These are phyloP conservation scores for Cyprinus carpio DNA, from an alignment of 2,113 vertebrate species.

Conservation along the genomic window DNA sequence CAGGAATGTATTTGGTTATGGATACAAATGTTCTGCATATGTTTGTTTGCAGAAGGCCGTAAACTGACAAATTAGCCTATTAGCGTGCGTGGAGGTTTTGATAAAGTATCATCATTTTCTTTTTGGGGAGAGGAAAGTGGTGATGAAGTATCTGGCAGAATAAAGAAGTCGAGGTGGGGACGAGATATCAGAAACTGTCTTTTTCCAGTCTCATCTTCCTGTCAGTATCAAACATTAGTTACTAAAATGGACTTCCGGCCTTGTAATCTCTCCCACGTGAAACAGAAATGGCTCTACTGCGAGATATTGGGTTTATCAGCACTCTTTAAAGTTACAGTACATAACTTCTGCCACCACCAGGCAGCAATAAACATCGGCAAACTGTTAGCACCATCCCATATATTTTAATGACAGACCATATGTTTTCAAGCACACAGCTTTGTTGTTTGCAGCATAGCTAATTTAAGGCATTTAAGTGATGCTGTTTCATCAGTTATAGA, in stretches of 20 bases:
- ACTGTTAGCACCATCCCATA: constrained; percentile 14
- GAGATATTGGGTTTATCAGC: constrained; percentile 21
- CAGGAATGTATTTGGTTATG: constrained; percentile 11
- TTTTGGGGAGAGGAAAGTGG: neutral
- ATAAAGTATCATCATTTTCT: constrained; percentile 40
- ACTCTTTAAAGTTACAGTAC: constrained; percentile 29
- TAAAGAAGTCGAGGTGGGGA: neutral
- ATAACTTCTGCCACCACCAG: neutral
- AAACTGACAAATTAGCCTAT: constrained; percentile 51
- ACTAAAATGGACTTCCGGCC: neutral
- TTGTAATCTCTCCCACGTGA: neutral
- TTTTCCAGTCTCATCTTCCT: neutral
- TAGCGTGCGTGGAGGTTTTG: constrained; percentile 35
- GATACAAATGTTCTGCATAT: constrained; percentile 5
- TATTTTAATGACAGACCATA: constrained; percentile 35
- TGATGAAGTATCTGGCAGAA: constrained; percentile 11
- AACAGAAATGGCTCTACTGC: neutral
- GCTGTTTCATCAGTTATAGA: neutral
- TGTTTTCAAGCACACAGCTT: constrained; percentile 14
- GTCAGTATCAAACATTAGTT: constrained; percentile 9
- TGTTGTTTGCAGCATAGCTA: neutral
- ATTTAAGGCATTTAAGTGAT: neutral
- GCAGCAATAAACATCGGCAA: constrained; percentile 15
- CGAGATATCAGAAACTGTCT: neutral
- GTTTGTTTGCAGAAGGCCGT: constrained; percentile 31